Percentiles rank a stretch among this genome's conserved stretches.
phyloP scores from a whole-genome alignment of 92 coral and sea anemone species.

The Heliopora coerulea region DNA sequence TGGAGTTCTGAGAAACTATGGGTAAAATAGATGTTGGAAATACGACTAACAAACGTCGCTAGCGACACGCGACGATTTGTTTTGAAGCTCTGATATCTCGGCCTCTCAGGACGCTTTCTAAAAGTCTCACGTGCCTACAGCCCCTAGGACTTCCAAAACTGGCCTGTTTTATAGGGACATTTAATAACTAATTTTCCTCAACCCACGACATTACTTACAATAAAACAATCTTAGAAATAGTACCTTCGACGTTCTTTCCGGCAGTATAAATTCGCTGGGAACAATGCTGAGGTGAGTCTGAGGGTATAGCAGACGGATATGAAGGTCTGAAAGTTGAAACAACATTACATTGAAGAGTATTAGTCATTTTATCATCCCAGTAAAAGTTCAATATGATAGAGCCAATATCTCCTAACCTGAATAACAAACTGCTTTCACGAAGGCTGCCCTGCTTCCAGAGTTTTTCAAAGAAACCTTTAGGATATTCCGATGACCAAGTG shows the following conservation, averaged over 20 bases:
- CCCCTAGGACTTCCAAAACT: too few relatives aligned
- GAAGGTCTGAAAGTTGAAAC: slow-evolving; percentile 55
- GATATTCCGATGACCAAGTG: slow-evolving; percentile 83
- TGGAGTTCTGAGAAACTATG: too few relatives aligned
- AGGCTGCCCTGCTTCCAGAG: slow-evolving; percentile 91
- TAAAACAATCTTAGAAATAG: slow-evolving; percentile 11
- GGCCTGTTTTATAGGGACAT: too few relatives aligned
- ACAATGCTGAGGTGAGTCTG: slow-evolving; percentile 75
- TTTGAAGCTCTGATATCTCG: too few relatives aligned
- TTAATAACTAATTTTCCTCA: too few relatives aligned
- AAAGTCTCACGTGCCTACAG: too few relatives aligned
- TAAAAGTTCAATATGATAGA: not conserved
- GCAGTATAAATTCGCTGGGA: slow-evolving; percentile 81
- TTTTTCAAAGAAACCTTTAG: slow-evolving; percentile 72
- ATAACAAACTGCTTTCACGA: slow-evolving; percentile 89
- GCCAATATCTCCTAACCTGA: slow-evolving; percentile 57
- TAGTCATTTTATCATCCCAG: not conserved
- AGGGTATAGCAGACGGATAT: slow-evolving; percentile 72
- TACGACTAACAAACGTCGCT: too few relatives aligned
- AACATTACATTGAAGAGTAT: not conserved
- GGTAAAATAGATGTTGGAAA: too few relatives aligned
- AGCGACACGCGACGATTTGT: too few relatives aligned
- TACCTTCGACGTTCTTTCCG: slow-evolving; percentile 92
- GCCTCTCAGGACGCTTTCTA: too few relatives aligned
- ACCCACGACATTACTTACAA: too few relatives aligned